Percentiles rank a stretch among this genome's conserved stretches.
These are phyloP conservation scores for Hemibagrus wyckioides DNA, from an alignment of 2,113 vertebrate genomes.

Conservation along the genomic window DNA sequence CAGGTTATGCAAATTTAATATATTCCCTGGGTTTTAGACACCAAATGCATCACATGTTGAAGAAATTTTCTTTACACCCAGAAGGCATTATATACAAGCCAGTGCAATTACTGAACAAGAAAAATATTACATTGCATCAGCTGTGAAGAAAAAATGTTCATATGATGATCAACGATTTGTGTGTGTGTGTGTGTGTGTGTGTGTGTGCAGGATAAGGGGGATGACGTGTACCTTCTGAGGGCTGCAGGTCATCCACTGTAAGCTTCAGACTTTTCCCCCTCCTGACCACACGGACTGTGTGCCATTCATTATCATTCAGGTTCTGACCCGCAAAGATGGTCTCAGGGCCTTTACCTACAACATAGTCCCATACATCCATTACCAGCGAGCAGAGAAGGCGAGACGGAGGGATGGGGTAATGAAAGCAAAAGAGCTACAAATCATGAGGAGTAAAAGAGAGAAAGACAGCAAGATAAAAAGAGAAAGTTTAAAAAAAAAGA, in stretches of 20 bases:
- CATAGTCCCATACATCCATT: slow-evolving; percentile 92
- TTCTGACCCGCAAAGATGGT: slow-evolving; percentile 98
- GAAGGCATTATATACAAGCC: slow-evolving; percentile 17
- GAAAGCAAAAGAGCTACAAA: slow-evolving; percentile 28
- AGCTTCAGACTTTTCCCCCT: slow-evolving; percentile 96
- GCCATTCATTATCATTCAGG: slow-evolving; percentile 99
- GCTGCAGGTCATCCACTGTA: slow-evolving; percentile 92
- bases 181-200: not conserved
- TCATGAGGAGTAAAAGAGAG: slow-evolving; percentile 31
- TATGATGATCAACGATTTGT: not conserved
- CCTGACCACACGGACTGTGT: slow-evolving; percentile 96
- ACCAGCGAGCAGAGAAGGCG: slow-evolving; percentile 55
- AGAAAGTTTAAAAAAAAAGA: slow-evolving; percentile 31
- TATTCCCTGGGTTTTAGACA: slow-evolving; percentile 29
- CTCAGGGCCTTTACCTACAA: slow-evolving; percentile 99
- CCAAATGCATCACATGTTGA: not conserved
- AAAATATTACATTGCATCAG: slow-evolving; percentile 33
- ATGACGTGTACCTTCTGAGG: slow-evolving; percentile 74
- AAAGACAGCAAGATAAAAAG: slow-evolving; percentile 10
- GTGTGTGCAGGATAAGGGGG: not conserved
- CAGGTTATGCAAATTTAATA: slow-evolving; percentile 33
- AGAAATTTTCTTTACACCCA: slow-evolving; percentile 11
- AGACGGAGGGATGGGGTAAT: slow-evolving; percentile 33
- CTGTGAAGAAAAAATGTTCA: not conserved
- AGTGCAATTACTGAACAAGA: slow-evolving; percentile 17